Conservation (phyloP, 2,888 invertebrate genomes). For the Acrobeloides nanus region DNA sequence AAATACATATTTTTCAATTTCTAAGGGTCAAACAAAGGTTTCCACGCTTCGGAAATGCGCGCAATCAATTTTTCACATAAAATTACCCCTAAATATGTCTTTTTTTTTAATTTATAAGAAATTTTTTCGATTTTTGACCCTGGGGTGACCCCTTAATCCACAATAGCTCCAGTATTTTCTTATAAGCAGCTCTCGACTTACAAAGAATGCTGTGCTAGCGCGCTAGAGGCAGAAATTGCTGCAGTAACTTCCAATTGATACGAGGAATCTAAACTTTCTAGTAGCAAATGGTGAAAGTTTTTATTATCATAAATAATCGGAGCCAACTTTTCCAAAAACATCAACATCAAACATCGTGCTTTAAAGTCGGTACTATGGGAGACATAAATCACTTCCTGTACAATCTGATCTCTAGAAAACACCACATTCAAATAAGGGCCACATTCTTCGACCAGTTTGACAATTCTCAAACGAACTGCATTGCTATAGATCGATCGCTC, state of each 20-base stretch:
- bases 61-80: not conserved
- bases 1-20: no score
- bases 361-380: slow-evolving; percentile 29
- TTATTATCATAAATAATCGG: slow-evolving; percentile 23
- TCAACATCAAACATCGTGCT: slow-evolving; percentile 23
- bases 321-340: slow-evolving; percentile 26
- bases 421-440: slow-evolving; percentile 13
- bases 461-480: slow-evolving; percentile 20
- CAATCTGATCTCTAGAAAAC: slow-evolving; percentile 20
- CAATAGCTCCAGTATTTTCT: no score
- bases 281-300: slow-evolving; percentile 25
- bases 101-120: slow-evolving; percentile 3
- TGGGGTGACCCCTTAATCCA: no score
- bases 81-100: not conserved
- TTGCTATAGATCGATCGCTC: no score
- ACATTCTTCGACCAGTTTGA: slow-evolving; percentile 22
- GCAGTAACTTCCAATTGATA: slow-evolving; percentile 21
- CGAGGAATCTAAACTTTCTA: slow-evolving; percentile 23
- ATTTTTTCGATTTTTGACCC: no score
- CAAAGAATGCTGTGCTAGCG: slow-evolving; percentile 18
- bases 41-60: no score
- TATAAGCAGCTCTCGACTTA: slow-evolving; percentile 13
- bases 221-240: slow-evolving; percentile 18
- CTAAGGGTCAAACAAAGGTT: no score
- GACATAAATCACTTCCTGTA: slow-evolving; percentile 22